These are phyloP conservation scores for Drosophila bocqueti DNA, from an alignment of 1,140 invertebrate species.

Conservation along the genomic window DNA sequence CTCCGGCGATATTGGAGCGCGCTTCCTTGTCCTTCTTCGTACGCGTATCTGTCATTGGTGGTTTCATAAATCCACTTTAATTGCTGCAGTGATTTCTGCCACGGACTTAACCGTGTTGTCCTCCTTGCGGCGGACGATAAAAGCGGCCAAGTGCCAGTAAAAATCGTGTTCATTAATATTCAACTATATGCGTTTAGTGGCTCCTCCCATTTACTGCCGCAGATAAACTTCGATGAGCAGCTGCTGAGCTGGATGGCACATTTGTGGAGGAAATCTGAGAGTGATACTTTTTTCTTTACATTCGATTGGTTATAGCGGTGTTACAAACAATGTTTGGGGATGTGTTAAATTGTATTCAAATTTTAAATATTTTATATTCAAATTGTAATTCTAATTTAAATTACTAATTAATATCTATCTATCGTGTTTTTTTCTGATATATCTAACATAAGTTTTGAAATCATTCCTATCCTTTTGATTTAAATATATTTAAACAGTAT, in stretches of 20 bases:
- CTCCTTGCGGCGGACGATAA: constrained; percentile 47
- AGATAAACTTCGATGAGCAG: constrained; percentile 55
- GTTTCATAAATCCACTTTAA: constrained; percentile 82
- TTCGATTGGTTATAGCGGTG: not conserved
- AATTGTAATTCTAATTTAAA: too few relatives aligned
- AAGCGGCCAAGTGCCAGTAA: constrained; percentile 70
- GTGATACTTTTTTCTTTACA: not conserved
- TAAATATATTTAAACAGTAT: not conserved
- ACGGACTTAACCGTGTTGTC: constrained; percentile 56
- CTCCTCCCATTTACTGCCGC: constrained; percentile 58
- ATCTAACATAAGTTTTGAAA: not conserved
- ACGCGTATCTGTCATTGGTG: constrained; percentile 55
- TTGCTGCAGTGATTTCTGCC: constrained; percentile 77
- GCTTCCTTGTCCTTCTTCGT: constrained; percentile 26
- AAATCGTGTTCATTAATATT: constrained; percentile 77
- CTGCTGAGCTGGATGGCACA: constrained; percentile 12
- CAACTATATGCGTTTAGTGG: constrained; percentile 64
- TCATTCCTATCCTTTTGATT: not conserved
- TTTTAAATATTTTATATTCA: too few relatives aligned
- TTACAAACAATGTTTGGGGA: not conserved
- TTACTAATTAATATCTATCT: not conserved
- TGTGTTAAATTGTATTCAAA: too few relatives aligned
- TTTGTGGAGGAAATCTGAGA: not conserved
- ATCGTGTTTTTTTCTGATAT: not conserved
- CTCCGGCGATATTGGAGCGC: constrained; percentile 10